Conservation (phyloP, 2,888 invertebrate species). For the Eristalis tenax region DNA sequence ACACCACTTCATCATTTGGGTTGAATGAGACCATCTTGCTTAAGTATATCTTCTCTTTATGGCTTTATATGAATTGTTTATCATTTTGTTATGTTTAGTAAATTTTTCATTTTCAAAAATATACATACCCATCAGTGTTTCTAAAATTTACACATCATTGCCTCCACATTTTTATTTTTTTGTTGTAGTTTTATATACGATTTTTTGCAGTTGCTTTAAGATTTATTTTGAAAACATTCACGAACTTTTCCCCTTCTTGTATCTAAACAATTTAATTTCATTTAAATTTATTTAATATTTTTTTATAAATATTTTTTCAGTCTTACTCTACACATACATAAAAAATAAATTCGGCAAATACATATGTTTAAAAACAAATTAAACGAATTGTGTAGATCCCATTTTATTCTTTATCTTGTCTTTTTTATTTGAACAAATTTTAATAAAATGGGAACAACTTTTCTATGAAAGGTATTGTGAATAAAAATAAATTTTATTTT, state of each 20-base stretch:
- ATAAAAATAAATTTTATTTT: constrained; percentile 35
- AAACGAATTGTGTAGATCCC: neutral
- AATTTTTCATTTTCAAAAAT: constrained; percentile 70
- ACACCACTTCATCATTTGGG: constrained; percentile 8
- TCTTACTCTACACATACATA: constrained; percentile 70
- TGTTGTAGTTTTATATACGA: neutral
- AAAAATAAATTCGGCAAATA: constrained; percentile 69
- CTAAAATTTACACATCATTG: constrained; percentile 28
- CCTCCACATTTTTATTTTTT: neutral
- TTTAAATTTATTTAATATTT: constrained; percentile 13
- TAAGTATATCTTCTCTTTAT: neutral
- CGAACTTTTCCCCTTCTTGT: constrained; percentile 11
- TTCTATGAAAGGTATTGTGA: constrained; percentile 18
- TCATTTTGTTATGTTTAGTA: constrained; percentile 46
- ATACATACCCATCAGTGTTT: constrained; percentile 65
- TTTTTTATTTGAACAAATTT: neutral
- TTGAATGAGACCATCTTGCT: neutral
- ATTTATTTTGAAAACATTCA: neutral
- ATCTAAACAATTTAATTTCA: constrained; percentile 56
- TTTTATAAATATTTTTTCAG: constrained; percentile 67
- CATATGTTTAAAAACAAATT: neutral
- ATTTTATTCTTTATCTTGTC: neutral
- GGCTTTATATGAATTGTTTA: constrained; percentile 54
- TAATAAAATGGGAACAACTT: constrained; percentile 10
- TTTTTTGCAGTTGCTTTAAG: too few relatives aligned